phyloP scores from a whole-genome alignment of 2,888 invertebrate genomes.

The Hypolimnas misippus region DNA sequence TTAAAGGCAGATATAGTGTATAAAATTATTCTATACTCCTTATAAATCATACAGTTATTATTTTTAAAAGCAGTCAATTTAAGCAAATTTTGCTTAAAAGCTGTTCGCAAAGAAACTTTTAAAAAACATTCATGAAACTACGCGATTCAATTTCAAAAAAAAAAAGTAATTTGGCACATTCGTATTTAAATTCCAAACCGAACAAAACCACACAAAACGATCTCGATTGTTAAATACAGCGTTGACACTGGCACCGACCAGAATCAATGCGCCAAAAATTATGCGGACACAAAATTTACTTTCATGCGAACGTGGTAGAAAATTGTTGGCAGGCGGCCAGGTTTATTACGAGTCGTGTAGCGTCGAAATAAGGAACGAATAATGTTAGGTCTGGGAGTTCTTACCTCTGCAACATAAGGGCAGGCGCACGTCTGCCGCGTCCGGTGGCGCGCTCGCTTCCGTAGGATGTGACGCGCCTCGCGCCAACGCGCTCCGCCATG shows the following conservation, averaged over 20 bases:
- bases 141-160: not conserved
- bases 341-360: slow-evolving; percentile 44
- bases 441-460: slow-evolving; percentile 49
- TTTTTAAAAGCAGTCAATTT: too few relatives aligned
- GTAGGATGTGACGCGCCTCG: slow-evolving; percentile 54
- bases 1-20: too few relatives aligned
- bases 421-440: slow-evolving; percentile 48
- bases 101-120: not conserved
- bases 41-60: too few relatives aligned
- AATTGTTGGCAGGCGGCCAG: slow-evolving; percentile 44
- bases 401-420: slow-evolving; percentile 47
- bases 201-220: slow-evolving; percentile 17
- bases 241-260: slow-evolving; percentile 25
- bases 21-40: too few relatives aligned
- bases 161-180: not conserved
- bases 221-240: slow-evolving; percentile 27
- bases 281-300: slow-evolving; percentile 46
- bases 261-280: slow-evolving; percentile 45
- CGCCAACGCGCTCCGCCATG: slow-evolving; percentile 47
- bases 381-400: slow-evolving; percentile 41
- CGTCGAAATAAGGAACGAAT: slow-evolving; percentile 35
- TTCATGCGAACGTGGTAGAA: slow-evolving; percentile 42
- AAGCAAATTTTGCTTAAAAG: too few relatives aligned
- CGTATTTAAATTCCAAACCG: not conserved
- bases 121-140: not conserved